Conservation (phyloP, 2,888 invertebrate genomes). For the Uropetala carovei region DNA sequence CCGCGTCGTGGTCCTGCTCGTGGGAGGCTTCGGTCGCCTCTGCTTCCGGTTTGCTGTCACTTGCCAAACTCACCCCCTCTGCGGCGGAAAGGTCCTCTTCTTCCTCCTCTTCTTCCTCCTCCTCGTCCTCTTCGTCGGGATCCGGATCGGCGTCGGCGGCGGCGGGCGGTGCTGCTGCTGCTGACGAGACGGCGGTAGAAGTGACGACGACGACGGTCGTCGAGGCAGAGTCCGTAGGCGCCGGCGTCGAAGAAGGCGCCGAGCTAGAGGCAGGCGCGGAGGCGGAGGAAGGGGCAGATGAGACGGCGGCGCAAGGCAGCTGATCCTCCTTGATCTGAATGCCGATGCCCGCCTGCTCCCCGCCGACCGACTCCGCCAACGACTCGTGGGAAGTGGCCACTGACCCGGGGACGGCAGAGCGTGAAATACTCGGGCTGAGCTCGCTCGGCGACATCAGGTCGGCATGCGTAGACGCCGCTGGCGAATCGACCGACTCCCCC, state of each 20-base stretch:
- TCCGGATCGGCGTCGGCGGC: constrained; percentile 67
- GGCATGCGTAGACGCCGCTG: constrained; percentile 75
- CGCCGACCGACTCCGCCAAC: constrained; percentile 75
- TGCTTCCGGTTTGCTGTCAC: constrained; percentile 71
- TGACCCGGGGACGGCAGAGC: constrained; percentile 69
- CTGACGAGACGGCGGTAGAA: constrained; percentile 67
- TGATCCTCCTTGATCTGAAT: constrained; percentile 72
- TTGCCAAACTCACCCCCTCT: constrained; percentile 68
- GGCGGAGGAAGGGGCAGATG: constrained; percentile 65
- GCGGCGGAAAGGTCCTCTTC: constrained; percentile 68
- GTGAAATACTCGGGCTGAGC: constrained; percentile 70
- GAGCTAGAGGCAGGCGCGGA: constrained; percentile 49
- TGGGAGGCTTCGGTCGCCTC: constrained; percentile 79
- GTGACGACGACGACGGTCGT: constrained; percentile 58
- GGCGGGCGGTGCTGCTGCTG: constrained; percentile 68
- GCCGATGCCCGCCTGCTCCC: constrained; percentile 67
- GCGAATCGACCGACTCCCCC: constrained; percentile 76
- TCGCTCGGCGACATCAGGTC: constrained; percentile 70
- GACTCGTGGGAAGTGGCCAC: constrained; percentile 71
- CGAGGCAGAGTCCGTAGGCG: constrained; percentile 63
- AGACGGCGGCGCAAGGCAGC: constrained; percentile 37
- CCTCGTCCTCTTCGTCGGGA: constrained; percentile 73
- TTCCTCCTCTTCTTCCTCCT: constrained; percentile 77
- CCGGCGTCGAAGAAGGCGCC: constrained; percentile 63
- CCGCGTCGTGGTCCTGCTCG: constrained; percentile 66